phyloP scores from a whole-genome alignment of 1,140 invertebrate genomes.

The Drosophila pallidifrons region DNA sequence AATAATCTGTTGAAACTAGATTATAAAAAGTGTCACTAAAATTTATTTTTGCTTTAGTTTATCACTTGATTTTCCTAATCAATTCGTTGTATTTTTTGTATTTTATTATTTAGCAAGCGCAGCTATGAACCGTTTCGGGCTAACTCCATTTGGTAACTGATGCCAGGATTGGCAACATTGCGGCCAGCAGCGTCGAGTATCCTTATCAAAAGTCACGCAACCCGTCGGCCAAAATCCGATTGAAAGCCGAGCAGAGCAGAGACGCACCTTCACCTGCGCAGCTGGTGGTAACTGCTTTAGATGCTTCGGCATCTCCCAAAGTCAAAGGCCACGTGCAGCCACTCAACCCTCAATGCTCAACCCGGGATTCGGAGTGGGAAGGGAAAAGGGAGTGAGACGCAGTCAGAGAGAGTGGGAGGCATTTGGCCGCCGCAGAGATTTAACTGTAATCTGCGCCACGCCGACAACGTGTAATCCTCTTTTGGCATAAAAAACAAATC shows the following conservation, averaged over 20 bases:
- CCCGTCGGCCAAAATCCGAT: slow-evolving; percentile 4
- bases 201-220: slow-evolving; percentile 31
- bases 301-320: slow-evolving; percentile 44
- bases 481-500: slow-evolving; percentile 85
- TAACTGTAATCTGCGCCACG: slow-evolving; percentile 73
- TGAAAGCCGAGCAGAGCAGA: slow-evolving; percentile 27
- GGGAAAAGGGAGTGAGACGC: background rate
- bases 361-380: background rate
- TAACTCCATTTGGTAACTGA: slow-evolving; percentile 64
- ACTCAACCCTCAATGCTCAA: slow-evolving; percentile 57
- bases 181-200: slow-evolving; percentile 3
- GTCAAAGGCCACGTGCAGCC: slow-evolving; percentile 74
- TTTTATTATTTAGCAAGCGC: slow-evolving; percentile 16
- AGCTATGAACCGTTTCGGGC: slow-evolving; percentile 49
- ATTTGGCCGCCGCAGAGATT: slow-evolving; percentile 34
- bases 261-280: slow-evolving; percentile 72
- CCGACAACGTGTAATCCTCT: slow-evolving; percentile 74
- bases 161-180: slow-evolving; percentile 20
- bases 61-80: background rate
- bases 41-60: background rate
- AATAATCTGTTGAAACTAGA: background rate
- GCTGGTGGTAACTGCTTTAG: slow-evolving; percentile 70
- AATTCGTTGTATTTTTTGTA: background rate
- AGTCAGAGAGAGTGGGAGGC: background rate
- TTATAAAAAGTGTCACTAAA: background rate